phyloP scores from a whole-genome alignment of 1,140 invertebrate species.

The Drosophila nigromelanica region DNA sequence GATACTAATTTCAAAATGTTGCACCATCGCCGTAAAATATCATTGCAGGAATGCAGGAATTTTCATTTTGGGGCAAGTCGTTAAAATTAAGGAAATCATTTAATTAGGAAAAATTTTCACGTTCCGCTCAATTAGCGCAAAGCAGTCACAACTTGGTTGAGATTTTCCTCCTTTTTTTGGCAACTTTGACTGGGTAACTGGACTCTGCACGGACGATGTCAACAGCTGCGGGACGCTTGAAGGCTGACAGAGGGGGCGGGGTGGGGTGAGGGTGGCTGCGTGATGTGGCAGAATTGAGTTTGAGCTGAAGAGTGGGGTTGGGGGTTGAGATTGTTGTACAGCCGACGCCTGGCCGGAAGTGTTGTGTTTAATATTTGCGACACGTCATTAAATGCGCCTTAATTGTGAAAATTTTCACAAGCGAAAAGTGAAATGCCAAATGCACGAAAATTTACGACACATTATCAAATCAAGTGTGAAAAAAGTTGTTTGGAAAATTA shows the following conservation, averaged over 20 bases:
- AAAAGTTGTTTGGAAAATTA: constrained; percentile 41
- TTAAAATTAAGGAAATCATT: constrained; percentile 76
- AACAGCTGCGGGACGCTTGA: constrained; percentile 56
- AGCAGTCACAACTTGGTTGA: constrained; percentile 31
- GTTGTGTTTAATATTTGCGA: constrained; percentile 73
- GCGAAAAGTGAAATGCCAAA: constrained; percentile 57
- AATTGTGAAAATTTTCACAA: constrained; percentile 73
- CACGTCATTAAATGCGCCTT: constrained; percentile 78
- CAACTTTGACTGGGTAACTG: constrained; percentile 33
- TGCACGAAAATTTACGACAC: constrained; percentile 65
- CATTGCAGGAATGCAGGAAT: constrained; percentile 37
- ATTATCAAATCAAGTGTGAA: constrained; percentile 74
- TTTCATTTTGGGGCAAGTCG: constrained; percentile 46
- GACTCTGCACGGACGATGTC: constrained; percentile 71
- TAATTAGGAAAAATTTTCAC: constrained; percentile 82
- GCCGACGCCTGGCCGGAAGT: constrained; percentile 45
- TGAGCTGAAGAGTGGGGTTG: no score
- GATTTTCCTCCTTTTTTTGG: constrained; percentile 12
- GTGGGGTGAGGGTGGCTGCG: constrained; percentile 2
- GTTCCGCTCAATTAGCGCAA: constrained; percentile 74
- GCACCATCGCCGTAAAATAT: constrained; percentile 69
- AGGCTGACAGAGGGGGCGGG: constrained; percentile 6
- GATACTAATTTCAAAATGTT: constrained; percentile 83
- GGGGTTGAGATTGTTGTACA: no score
- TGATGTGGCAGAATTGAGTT: neutral